phyloP scores from a whole-genome alignment of 2,888 invertebrate species.

The Prionchulus punctatus region DNA sequence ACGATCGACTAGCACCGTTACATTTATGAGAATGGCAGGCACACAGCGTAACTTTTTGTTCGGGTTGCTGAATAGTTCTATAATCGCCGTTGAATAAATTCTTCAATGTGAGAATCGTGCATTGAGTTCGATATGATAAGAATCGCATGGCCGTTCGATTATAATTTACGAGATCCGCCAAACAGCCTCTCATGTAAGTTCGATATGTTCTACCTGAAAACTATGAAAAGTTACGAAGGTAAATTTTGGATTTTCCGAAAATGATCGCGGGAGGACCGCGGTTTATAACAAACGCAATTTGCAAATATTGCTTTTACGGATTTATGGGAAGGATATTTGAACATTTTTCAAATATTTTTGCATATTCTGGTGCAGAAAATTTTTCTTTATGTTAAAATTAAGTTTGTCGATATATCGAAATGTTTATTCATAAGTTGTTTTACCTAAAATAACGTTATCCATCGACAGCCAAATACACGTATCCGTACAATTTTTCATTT shows the following conservation, averaged over 20 bases:
- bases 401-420: too few relatives aligned
- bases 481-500: not conserved
- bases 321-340: too few relatives aligned
- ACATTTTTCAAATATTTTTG: too few relatives aligned
- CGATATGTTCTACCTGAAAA: not conserved
- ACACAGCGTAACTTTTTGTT: not conserved
- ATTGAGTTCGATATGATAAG: not conserved
- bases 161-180: not conserved
- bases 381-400: too few relatives aligned
- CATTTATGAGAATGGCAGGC: not conserved
- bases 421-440: too few relatives aligned
- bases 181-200: not conserved
- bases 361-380: too few relatives aligned
- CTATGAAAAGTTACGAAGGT: too few relatives aligned
- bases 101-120: not conserved
- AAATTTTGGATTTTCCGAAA: too few relatives aligned
- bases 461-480: not conserved
- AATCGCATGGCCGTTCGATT: not conserved
- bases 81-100: not conserved
- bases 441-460: not conserved
- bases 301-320: too few relatives aligned
- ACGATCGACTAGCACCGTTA: not conserved
- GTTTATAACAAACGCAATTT: too few relatives aligned
- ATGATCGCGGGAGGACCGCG: too few relatives aligned
- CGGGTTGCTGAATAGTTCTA: not conserved